phyloP scores from a whole-genome alignment of 2,797 vertebrate genomes.

The Macroramphosus scolopax region DNA sequence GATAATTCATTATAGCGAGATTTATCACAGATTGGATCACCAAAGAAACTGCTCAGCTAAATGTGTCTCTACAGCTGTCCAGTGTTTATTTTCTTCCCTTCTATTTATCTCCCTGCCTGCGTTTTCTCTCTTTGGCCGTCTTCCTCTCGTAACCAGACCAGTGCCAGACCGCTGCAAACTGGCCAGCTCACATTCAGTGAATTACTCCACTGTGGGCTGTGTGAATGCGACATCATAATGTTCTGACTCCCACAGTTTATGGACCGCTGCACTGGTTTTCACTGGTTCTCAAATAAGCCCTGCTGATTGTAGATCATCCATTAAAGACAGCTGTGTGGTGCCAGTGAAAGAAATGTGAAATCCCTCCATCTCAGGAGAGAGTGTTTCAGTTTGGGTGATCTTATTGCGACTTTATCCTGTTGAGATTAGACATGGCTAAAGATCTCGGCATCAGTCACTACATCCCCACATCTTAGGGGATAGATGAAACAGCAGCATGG shows the following conservation, averaged over 20 bases:
- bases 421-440: slow-evolving; percentile 20
- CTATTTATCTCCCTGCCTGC: slow-evolving; percentile 45
- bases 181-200: slow-evolving; percentile 21
- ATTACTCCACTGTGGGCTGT: slow-evolving; percentile 22
- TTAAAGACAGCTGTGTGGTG: background rate
- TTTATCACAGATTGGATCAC: too few relatives aligned
- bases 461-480: slow-evolving; percentile 1
- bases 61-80: slow-evolving; percentile 22
- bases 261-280: slow-evolving; percentile 12
- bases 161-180: slow-evolving; percentile 31
- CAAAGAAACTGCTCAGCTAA: too few relatives aligned
- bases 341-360: slow-evolving; percentile 12
- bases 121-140: slow-evolving; percentile 36
- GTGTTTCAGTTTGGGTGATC: slow-evolving; percentile 5
- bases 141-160: slow-evolving; percentile 13
- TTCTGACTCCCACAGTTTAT: slow-evolving; percentile 9
- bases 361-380: slow-evolving; percentile 14
- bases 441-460: slow-evolving; percentile 14
- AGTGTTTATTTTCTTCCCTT: slow-evolving; percentile 40
- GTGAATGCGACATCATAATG: slow-evolving; percentile 27
- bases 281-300: slow-evolving; percentile 4
- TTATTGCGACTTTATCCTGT: slow-evolving; percentile 11
- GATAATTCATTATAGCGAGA: too few relatives aligned
- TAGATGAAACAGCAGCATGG: slow-evolving; percentile 5
- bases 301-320: too few relatives aligned